These are phyloP conservation scores for Psittacula cyanocephala DNA, from an alignment of 2,113 vertebrate genomes.

Conservation along the genomic window DNA sequence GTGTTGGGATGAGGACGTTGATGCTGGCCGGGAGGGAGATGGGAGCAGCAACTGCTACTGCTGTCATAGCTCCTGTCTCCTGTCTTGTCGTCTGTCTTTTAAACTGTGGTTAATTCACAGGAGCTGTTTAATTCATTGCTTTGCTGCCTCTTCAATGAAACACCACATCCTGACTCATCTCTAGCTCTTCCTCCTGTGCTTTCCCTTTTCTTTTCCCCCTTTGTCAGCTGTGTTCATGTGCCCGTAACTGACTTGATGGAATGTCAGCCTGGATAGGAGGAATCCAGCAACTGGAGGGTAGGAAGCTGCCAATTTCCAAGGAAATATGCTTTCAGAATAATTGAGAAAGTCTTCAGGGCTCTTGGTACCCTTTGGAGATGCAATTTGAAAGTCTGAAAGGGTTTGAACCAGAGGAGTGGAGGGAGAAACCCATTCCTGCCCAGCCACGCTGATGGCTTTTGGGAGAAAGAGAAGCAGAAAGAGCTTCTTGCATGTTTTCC, in stretches of 20 bases:
- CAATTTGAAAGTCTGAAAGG: neutral
- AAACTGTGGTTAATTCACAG: neutral
- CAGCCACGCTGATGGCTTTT: neutral
- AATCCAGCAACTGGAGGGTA: neutral
- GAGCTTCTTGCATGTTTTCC: neutral
- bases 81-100: neutral
- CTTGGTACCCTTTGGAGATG: neutral
- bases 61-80: neutral
- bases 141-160: neutral
- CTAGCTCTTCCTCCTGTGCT: neutral
- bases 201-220: neutral
- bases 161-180: neutral
- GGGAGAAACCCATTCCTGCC: neutral
- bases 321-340: neutral
- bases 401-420: neutral
- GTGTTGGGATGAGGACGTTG: neutral
- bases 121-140: neutral
- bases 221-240: neutral
- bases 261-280: neutral
- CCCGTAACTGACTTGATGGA: neutral
- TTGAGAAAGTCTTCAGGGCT: neutral
- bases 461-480: neutral
- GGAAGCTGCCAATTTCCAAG: neutral
- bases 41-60: neutral
- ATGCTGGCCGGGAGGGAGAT: neutral